These are phyloP conservation scores for Lytechinus variegatus DNA, from an alignment of 35 echinoderm and acorn worm species.

Conservation along the genomic window DNA sequence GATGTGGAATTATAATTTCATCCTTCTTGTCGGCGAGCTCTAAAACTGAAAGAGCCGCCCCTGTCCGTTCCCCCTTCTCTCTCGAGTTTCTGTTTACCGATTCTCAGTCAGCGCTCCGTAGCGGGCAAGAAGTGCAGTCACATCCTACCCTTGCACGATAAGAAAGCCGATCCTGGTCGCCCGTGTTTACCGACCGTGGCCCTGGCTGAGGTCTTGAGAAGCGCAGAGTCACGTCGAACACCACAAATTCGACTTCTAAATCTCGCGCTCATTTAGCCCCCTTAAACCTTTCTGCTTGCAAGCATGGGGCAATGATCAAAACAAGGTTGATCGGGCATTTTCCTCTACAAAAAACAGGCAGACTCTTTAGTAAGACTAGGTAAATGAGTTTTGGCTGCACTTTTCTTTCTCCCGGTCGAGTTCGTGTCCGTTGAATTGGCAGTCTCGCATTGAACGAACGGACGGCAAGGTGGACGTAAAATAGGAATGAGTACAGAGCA, in stretches of 20 bases:
- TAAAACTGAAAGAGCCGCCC: conserved; percentile 38
- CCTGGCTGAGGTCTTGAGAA: background rate
- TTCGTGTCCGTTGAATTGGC: conserved; percentile 41
- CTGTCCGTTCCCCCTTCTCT: conserved; percentile 40
- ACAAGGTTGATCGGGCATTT: conserved; percentile 41
- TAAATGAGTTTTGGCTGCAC: conserved; percentile 38
- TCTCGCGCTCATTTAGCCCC: conserved; percentile 43
- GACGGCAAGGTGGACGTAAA: conserved; percentile 33
- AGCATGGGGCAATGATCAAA: conserved; percentile 46
- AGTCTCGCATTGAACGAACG: background rate
- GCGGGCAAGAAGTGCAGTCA: conserved; percentile 54
- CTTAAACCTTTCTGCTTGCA: conserved; percentile 23
- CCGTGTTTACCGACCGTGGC: conserved; percentile 56
- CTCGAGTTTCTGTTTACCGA: conserved; percentile 54
- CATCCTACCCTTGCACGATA: background rate
- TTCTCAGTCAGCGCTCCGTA: conserved; percentile 50
- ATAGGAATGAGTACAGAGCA: conserved; percentile 26
- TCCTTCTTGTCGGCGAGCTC: conserved; percentile 22
- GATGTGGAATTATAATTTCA: conserved; percentile 25
- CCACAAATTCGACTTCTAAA: conserved; percentile 45
- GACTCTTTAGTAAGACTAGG: conserved; percentile 23
- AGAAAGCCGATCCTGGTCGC: conserved; percentile 48
- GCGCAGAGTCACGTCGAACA: conserved; percentile 32
- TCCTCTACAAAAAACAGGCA: background rate
- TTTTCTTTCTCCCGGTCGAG: conserved; percentile 30